Base-by-base conservation (phyloP, 2,113 vertebrate species). In the Syngnathus scovelli region DNA sequence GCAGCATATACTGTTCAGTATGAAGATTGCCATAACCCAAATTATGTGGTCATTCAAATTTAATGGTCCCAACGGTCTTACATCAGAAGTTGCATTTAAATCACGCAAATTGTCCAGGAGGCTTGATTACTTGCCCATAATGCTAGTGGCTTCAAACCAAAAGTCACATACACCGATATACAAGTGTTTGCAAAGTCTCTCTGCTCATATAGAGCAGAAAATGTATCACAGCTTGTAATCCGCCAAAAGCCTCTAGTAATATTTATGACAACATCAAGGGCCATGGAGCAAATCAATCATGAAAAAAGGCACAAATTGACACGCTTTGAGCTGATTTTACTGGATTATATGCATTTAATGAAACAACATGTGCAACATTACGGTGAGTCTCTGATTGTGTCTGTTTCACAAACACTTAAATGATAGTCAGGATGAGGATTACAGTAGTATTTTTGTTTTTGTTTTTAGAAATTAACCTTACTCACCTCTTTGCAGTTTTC, bases 401-500 rank as follows among this genome's bases (percentile, higher is more conserved):
- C 6, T 41, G 9, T 44, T 21, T 59, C 46, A 12, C 10, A 55
- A 23, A 15, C 9, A 39, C 59, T 39, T 8, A n/a, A 38, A 61
- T 9, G 3, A 60, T 36, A 18, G 15, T 38, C 8, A 37, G 16
- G 18, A 38, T 60, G 27, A 37, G 5, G 16, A 19, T 16, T n/a
- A 19, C 18, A 38, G 36, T 27, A 56, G 54, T 3, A 56, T 1
- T n/a, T n/a, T 5, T 3, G 23, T 11, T 9, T 56, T 13, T 33
- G 6, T 13, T 52, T 52, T 7, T 7, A 62, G 27, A 33, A 33
- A 33, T 33, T 33, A 23, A 44, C 5, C 12, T 27, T 15, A 75
- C 87, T 43, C 71, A 99, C 97, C 96, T 99, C 97, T 90, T 98
- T 99, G 90, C 96, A 98, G 89, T 99, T 99, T 74, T 97, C 97